phyloP scores from a whole-genome alignment of 2,797 vertebrate species.

The Poeciliopsis presidionis region DNA sequence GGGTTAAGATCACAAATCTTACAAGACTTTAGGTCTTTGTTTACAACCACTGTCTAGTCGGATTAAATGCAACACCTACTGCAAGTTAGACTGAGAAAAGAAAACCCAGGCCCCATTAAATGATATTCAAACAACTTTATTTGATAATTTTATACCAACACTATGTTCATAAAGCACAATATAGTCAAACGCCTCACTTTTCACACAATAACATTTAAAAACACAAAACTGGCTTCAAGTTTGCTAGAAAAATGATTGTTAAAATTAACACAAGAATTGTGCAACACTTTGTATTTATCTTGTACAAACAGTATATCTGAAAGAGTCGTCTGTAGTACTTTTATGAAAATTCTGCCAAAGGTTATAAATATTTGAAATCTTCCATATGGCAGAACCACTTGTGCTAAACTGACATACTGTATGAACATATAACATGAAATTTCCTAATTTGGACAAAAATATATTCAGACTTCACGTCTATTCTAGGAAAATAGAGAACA shows the following conservation, averaged over 20 bases:
- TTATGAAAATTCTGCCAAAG: conserved; percentile 25
- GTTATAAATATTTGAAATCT: conserved; percentile 21
- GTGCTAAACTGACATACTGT: conserved; percentile 52
- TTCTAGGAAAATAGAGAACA: conserved; percentile 79
- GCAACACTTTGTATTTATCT: conserved; percentile 37
- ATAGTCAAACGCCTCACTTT: conserved; percentile 49
- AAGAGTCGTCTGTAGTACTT: conserved; percentile 33
- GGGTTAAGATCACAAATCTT: background rate
- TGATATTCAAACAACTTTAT: conserved; percentile 69
- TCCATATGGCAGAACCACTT: conserved; percentile 38
- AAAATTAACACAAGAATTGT: conserved; percentile 45
- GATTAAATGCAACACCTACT: background rate
- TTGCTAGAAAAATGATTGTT: conserved; percentile 33
- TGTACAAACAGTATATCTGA: conserved; percentile 35
- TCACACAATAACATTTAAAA: conserved; percentile 61
- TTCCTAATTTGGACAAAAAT: conserved; percentile 74
- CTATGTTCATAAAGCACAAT: conserved; percentile 62
- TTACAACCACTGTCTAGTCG: background rate
- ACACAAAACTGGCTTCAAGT: conserved; percentile 37
- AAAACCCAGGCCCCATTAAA: background rate
- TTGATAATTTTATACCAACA: conserved; percentile 64
- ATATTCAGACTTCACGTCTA: conserved; percentile 72
- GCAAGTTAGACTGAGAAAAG: background rate
- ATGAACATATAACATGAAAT: conserved; percentile 46
- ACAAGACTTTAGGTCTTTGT: background rate